Conservation (phyloP, 2,113 vertebrate species). For the Fregata magnificens region DNA sequence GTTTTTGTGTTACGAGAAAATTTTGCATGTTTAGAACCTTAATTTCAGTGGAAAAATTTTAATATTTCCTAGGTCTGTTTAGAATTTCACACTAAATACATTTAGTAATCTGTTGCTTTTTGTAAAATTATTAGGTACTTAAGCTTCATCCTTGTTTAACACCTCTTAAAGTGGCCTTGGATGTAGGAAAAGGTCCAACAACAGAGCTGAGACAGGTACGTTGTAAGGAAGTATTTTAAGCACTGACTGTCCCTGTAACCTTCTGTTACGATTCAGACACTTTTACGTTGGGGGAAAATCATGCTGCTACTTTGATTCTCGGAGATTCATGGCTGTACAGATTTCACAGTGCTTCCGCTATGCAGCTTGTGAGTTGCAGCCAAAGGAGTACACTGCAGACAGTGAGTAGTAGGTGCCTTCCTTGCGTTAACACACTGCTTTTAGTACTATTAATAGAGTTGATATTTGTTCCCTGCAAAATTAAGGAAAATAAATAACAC, state of each 20-base stretch:
- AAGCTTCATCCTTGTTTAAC: slow-evolving; percentile 91
- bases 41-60: neutral
- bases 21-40: neutral
- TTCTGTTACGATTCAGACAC: neutral
- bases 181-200: slow-evolving; percentile 84
- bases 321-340: neutral
- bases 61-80: neutral
- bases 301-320: neutral
- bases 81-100: neutral
- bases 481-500: neutral
- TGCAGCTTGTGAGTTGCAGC: neutral
- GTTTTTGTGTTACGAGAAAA: neutral
- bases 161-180: slow-evolving; percentile 91
- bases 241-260: neutral
- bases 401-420: neutral
- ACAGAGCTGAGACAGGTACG: slow-evolving; percentile 87
- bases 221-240: neutral
- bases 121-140: slow-evolving; percentile 80
- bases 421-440: neutral
- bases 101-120: neutral
- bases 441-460: neutral
- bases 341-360: neutral
- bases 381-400: neutral
- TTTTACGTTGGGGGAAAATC: neutral
- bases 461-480: neutral